Evolutionary conservation across 2,888 invertebrate species (phyloP), one percentile per base, ranked within the genome.

Genomic region (Mesorhabditis sp.): DNA sequence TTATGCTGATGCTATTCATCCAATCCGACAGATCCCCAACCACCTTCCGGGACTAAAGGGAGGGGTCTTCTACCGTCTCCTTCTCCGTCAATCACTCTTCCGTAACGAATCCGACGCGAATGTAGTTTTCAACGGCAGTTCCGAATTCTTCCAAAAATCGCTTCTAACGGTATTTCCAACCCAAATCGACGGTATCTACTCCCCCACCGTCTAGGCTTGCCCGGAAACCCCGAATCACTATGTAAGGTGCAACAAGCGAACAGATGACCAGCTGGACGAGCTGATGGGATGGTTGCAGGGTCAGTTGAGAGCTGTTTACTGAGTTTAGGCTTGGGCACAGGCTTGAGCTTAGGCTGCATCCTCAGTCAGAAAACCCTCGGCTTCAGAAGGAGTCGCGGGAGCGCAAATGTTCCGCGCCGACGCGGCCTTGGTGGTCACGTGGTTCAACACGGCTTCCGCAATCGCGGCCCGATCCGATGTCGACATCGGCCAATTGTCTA

Each of bases 381-480:
- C 94, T 69, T 90, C 93, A 62, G 90, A 92, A 78, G 94, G 94
- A 7, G 93, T 95, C 42, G 92, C 86, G n/a, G 95, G 96, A 0
- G 91, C 94, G 0, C 92, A 93, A 61, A 91, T 91, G 0, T 97
- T 96, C 87, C 90, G 91, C 77, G 94, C 96, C 0, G 93, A 94
- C 85, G 94, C 94, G 85, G 93, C 91, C 4, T 88, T 93, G 71
- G 92, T 94, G 72, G 90, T 93, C 69, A 96, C 96, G 0, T 97
- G 96, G 97, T 84, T 82, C 72, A 83, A 84, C 73, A 84, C 84
- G 6, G 84, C 83, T 5, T 83, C 84, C 6, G 84, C 84, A n/a
- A 79, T 84, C 45, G 82, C 84, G 0, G 84, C 84, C 58, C 70
- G 84, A 70, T 82, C 84, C n/a, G 84, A 84, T 73, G 73, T 84